phyloP scores from a whole-genome alignment of 2,888 invertebrate species.

The Timema cristinae region DNA sequence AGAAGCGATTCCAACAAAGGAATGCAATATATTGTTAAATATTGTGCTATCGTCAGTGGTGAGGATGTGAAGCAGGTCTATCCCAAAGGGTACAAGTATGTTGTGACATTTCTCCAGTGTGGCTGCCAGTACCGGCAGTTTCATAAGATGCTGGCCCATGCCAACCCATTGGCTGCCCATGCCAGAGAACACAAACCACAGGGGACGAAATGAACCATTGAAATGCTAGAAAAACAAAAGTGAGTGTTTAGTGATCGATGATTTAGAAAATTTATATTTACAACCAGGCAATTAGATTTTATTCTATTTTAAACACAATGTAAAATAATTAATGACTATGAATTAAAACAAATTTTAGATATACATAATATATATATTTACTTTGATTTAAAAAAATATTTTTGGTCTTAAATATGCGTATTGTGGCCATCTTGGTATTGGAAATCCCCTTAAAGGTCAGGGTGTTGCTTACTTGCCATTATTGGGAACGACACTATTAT shows the following conservation, averaged over 20 bases:
- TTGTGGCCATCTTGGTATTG: too few species aligned
- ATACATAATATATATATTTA: too few species aligned
- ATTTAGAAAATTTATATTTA: not conserved
- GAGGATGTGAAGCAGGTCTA: conserved; percentile 60
- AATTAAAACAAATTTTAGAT: too few species aligned
- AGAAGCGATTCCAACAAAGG: conserved; percentile 72
- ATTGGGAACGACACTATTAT: too few species aligned
- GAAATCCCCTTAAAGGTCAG: too few species aligned
- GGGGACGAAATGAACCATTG: conserved; percentile 42
- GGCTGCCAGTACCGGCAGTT: conserved; percentile 59
- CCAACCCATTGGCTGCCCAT: conserved; percentile 73
- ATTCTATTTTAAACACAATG: too few species aligned
- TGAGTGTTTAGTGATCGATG: not conserved
- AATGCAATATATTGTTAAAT: conserved; percentile 63
- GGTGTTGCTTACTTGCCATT: too few species aligned
- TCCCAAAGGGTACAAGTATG: conserved; percentile 54
- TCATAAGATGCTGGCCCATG: conserved; percentile 64
- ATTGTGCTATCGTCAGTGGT: conserved; percentile 56
- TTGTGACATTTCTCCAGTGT: conserved; percentile 57
- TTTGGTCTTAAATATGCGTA: too few species aligned
- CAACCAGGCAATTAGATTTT: not conserved
- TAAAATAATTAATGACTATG: too few species aligned
- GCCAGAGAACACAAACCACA: conserved; percentile 69
- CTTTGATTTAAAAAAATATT: too few species aligned
- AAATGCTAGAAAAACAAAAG: conserved; percentile 9